phyloP scores from a whole-genome alignment of 2,797 vertebrate species.

The Pseudochromis fuscus region DNA sequence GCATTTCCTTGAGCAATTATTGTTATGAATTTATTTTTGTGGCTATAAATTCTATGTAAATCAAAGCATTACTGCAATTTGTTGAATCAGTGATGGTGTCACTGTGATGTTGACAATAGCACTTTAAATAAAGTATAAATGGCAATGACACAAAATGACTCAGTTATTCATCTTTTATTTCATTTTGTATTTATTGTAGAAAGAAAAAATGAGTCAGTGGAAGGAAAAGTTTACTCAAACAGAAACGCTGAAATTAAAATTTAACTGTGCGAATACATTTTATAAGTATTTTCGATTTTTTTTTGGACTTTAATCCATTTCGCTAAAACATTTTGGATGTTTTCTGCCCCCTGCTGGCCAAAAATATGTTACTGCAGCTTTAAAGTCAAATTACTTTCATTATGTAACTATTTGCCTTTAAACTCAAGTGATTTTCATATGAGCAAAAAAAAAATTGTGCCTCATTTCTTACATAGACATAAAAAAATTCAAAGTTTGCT shows the following conservation, averaged over 20 bases:
- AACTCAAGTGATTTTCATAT: neutral
- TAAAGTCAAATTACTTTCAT: neutral
- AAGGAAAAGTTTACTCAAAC: no score
- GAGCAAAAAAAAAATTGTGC: neutral
- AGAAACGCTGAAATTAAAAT: neutral
- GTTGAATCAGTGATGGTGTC: no score
- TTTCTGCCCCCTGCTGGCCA: neutral
- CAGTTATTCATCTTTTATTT: conserved; percentile 49
- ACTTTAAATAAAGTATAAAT: neutral
- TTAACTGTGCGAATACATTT: neutral
- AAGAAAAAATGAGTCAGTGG: neutral
- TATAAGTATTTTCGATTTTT: neutral
- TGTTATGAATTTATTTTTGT: no score
- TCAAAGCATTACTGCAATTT: no score
- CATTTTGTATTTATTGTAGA: conserved; percentile 7
- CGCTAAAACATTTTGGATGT: no score
- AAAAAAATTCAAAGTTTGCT: neutral
- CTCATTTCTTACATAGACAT: no score
- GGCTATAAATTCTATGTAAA: no score
- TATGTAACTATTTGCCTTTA: neutral
- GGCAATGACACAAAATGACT: neutral
- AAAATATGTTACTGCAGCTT: neutral
- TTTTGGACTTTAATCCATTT: no score
- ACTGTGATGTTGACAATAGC: neutral
- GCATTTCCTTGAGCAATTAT: no score